These are phyloP conservation scores for Leptopterna dolabrata DNA, from an alignment of 2,888 invertebrate genomes.

Conservation along the genomic window DNA sequence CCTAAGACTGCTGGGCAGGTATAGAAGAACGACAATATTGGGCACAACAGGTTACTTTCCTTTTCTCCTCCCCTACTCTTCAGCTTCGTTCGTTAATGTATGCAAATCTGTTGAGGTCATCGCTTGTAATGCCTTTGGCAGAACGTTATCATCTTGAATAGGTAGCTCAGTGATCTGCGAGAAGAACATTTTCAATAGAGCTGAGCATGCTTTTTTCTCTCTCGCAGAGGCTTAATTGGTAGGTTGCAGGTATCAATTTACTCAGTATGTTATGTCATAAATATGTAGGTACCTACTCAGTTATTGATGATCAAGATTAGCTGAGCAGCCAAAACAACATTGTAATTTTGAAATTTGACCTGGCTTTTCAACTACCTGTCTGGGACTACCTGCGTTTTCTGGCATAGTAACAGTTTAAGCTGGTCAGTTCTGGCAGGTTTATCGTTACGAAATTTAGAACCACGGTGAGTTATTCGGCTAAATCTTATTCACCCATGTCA, in stretches of 20 bases:
- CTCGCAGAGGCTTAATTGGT: neutral
- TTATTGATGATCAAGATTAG: neutral
- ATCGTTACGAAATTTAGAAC: too few species aligned
- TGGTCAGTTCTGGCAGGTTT: too few species aligned
- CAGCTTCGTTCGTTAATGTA: neutral
- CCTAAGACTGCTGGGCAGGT: too few species aligned
- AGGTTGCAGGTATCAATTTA: neutral
- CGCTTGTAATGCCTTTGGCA: neutral
- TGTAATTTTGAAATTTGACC: too few species aligned
- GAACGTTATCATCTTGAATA: neutral
- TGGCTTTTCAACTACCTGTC: too few species aligned
- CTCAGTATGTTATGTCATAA: neutral
- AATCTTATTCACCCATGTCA: too few species aligned
- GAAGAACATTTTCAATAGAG: neutral
- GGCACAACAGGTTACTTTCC: neutral
- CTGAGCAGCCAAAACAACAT: too few species aligned
- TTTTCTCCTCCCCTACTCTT: neutral
- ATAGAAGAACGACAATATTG: neutral
- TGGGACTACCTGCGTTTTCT: too few species aligned
- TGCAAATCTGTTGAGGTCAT: conserved; percentile 16
- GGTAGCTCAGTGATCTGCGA: neutral
- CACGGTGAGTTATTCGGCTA: too few species aligned
- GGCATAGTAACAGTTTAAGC: too few species aligned
- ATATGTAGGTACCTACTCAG: neutral
- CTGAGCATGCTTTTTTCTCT: neutral